Evolutionary conservation across 2,797 vertebrate genomes (phyloP).

Genomic region (Tangara arthus): DNA sequence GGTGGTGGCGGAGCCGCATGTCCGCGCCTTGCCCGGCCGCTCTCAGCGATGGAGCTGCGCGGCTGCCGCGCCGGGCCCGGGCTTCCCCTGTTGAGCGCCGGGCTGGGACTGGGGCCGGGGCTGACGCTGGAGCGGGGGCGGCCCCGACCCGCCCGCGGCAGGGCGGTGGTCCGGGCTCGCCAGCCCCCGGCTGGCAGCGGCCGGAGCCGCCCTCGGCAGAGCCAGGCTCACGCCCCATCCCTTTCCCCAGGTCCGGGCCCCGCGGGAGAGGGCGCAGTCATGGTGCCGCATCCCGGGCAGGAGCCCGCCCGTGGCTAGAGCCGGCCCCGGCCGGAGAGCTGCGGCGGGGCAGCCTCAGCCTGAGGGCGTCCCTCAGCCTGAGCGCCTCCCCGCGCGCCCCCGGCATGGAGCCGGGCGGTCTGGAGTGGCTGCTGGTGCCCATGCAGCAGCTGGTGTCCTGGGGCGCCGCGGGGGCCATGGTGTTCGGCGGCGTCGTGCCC

Average conservation of each 20-base stretch:
- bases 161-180: not conserved
- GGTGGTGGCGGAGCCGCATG: not conserved
- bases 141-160: not conserved
- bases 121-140: not conserved
- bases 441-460: constrained; percentile 83
- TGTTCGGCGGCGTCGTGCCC: constrained; percentile 94
- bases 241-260: not conserved
- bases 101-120: too few relatives aligned
- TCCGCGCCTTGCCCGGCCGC: not conserved
- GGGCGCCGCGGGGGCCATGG: constrained; percentile 89
- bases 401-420: constrained; percentile 83
- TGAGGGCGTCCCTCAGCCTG: not conserved
- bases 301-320: not conserved
- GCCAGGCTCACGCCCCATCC: not conserved
- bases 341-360: not conserved
- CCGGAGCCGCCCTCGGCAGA: not conserved
- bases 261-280: not conserved
- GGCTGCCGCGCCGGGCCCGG: not conserved
- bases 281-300: not conserved
- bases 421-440: constrained; percentile 80
- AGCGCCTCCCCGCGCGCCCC: not conserved
- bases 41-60: not conserved
- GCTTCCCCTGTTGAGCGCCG: not conserved
- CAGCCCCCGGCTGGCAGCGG: not conserved
- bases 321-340: not conserved